These are phyloP conservation scores for Okapia johnstoni DNA, from an alignment of 2,113 vertebrate genomes.

Conservation along the genomic window DNA sequence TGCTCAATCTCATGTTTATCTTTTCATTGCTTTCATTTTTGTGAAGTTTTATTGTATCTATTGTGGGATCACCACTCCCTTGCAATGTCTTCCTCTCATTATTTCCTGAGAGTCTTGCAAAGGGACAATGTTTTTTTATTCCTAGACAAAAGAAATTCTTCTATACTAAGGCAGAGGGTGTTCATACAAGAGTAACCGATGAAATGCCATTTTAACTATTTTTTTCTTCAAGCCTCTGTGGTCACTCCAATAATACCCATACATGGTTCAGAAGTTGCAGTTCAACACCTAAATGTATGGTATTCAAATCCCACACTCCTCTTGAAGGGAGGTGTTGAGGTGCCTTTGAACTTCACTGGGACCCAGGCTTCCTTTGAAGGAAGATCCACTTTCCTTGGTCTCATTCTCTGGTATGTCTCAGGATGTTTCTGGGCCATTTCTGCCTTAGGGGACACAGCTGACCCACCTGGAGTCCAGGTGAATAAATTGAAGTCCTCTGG, in stretches of 20 bases:
- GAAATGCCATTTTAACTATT: not conserved
- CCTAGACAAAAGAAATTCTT: not conserved
- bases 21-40: not conserved
- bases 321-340: not conserved
- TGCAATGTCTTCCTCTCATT: not conserved
- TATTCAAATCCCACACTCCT: not conserved
- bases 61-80: not conserved
- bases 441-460: not conserved
- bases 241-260: not conserved
- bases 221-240: not conserved
- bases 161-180: not conserved
- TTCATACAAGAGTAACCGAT: not conserved
- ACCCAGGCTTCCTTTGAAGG: not conserved
- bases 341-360: not conserved
- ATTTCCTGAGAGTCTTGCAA: not conserved
- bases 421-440: not conserved
- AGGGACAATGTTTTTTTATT: not conserved
- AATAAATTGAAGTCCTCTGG: not conserved
- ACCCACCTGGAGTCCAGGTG: not conserved
- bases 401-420: not conserved
- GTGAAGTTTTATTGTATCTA: not conserved
- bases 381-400: not conserved
- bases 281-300: not conserved
- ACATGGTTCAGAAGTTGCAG: not conserved
- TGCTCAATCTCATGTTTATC: not conserved